Evolutionary conservation across 2,797 vertebrate genomes (phyloP).

Genomic region (Onychomys arenicola): DNA sequence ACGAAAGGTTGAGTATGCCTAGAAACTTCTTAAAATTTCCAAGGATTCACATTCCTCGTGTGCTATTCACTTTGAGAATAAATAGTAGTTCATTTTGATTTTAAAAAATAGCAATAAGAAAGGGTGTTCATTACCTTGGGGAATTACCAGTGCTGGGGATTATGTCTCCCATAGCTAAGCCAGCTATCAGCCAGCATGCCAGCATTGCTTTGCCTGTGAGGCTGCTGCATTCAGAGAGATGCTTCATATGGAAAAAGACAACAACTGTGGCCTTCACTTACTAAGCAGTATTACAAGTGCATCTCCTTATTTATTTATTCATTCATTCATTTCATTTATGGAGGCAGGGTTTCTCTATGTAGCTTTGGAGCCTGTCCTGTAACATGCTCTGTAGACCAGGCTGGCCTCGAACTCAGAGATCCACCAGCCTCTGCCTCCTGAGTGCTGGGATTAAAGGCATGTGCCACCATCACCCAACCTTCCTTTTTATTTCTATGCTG

Average conservation of each 20-base stretch:
- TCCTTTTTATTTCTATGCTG: not conserved
- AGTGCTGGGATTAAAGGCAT: too few species aligned
- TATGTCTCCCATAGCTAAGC: not conserved
- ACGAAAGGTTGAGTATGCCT: not conserved
- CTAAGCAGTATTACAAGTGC: not conserved
- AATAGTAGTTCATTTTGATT: not conserved
- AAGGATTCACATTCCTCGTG: not conserved
- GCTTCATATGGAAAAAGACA: not conserved
- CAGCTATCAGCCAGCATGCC: too few species aligned
- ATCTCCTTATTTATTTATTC: not conserved
- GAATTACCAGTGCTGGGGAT: not conserved
- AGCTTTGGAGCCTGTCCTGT: too few species aligned
- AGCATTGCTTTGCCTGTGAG: rapidly evolving
- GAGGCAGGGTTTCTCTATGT: too few species aligned
- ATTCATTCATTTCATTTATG: too few species aligned
- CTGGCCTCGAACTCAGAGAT: too few species aligned
- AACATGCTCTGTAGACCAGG: too few species aligned
- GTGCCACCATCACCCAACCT: too few species aligned
- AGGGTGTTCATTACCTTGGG: not conserved
- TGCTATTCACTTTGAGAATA: not conserved
- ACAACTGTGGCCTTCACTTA: not conserved
- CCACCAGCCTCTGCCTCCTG: too few species aligned
- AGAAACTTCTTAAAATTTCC: conserved; percentile 3
- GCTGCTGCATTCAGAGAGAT: not conserved
- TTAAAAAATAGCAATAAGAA: not conserved